phyloP scores from a whole-genome alignment of 92 coral and sea anemone species.

The Actinostola sp. region DNA sequence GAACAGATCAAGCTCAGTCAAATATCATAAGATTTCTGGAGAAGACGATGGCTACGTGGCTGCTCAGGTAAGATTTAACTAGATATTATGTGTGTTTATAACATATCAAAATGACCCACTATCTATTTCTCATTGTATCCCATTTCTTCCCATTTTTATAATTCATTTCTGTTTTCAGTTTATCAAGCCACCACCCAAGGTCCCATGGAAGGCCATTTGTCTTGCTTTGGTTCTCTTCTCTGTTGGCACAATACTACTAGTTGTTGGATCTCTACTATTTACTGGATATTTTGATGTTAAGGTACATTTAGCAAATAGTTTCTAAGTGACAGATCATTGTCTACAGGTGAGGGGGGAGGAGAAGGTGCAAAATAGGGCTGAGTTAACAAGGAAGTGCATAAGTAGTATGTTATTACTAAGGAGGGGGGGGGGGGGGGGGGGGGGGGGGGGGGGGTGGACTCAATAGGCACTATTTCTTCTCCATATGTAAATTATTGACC shows the following conservation, averaged over 20 bases:
- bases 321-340: no score
- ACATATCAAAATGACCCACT: no score
- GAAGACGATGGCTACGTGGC: constrained; percentile 89
- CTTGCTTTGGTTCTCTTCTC: constrained; percentile 84
- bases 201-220: constrained; percentile 85
- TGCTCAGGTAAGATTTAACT: constrained; percentile 79
- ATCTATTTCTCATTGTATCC: background rate
- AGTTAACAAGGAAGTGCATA: no score
- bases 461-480: no score
- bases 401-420: no score
- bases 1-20: constrained; percentile 64
- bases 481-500: no score
- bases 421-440: no score
- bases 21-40: constrained; percentile 73
- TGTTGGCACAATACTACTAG: constrained; percentile 81
- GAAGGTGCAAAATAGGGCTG: no score
- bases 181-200: constrained; percentile 89
- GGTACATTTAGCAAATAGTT: no score
- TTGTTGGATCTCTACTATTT: constrained; percentile 88
- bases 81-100: background rate
- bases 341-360: no score
- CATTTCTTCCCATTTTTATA: background rate
- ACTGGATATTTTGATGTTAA: constrained; percentile 95
- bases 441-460: no score
- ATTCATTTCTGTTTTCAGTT: constrained; percentile 55